These are phyloP conservation scores for Falcunculus frontatus DNA, from an alignment of 2,113 vertebrate genomes.

Conservation along the genomic window DNA sequence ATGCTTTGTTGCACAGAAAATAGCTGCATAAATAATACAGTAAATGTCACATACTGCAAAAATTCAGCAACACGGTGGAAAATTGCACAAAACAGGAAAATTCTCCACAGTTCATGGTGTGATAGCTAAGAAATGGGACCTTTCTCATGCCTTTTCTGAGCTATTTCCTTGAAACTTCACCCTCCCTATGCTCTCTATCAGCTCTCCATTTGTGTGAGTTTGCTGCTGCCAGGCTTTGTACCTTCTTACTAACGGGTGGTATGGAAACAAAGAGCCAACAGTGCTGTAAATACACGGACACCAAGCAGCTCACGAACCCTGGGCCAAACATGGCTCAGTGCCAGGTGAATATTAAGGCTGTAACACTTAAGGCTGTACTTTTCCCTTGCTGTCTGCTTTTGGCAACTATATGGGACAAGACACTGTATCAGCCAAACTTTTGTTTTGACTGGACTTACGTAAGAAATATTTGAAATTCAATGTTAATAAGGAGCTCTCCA, in stretches of 20 bases:
- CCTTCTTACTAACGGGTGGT: not conserved
- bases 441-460: fast-evolving
- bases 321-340: not conserved
- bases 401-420: not conserved
- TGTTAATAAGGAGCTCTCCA: not conserved
- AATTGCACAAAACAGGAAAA: not conserved
- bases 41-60: not conserved
- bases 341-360: not conserved
- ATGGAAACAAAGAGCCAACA: not conserved
- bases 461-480: not conserved
- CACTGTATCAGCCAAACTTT: not conserved
- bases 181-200: not conserved
- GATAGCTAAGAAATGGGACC: not conserved
- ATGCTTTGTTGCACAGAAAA: not conserved
- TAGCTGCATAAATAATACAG: not conserved
- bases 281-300: not conserved
- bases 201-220: not conserved
- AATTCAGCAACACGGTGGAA: not conserved
- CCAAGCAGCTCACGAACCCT: not conserved
- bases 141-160: not conserved
- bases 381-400: not conserved
- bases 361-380: not conserved
- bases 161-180: not conserved
- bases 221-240: not conserved
- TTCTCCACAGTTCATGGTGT: not conserved